Evolutionary conservation across 2,888 invertebrate genomes (phyloP), one percentile per base, ranked within the genome.

Genomic region (Amphipoea oculea): DNA sequence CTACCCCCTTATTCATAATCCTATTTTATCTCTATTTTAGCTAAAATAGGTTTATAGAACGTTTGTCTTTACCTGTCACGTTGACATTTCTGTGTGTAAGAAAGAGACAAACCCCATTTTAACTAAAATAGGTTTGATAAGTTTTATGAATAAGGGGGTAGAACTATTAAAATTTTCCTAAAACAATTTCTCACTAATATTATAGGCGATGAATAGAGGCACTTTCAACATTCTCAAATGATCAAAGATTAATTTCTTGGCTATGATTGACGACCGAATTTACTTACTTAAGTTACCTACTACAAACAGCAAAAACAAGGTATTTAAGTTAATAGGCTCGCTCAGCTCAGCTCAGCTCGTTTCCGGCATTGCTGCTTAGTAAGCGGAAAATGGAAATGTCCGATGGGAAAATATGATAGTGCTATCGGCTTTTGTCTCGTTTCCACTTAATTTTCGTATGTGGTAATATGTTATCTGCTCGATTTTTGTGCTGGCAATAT

Each of bases 321-420:
- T 68, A 78, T 81, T 85, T 74, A 60, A 65, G 67, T 78, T 82
- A 74, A 79, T 81, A 76, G 67, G 62, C 54, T 63, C 73, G 76
- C 77, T 78, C 48, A 79, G 72, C 69, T 78, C 48, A 77, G 70
- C 69, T 79, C 29, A 20, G n/a, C 29, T 85, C 69, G 82, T 89
- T 90, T 89, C 79, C 83, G 86, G 63, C 42, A 74, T 76, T 77
- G 72, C 63, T 88, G 88, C 85, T 86, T 84, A 87, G 82, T 89
- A 86, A 89, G 89, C 88, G 84, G 86, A 91, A 90, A 90, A 88
- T 88, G 86, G 83, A 85, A 86, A 87, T 78, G 84, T 85, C 86
- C 57, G 90, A 89, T 87, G 74, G 42, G 51, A 79, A 85, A 88
- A 88, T 87, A 79, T 86, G 89, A 90, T 90, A 89, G 79, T 75